A percentile compares a stretch with the other conserved stretches of the same genome.
phyloP scores from a whole-genome alignment of 1,140 invertebrate species.

The Drosophila ananassae region DNA sequence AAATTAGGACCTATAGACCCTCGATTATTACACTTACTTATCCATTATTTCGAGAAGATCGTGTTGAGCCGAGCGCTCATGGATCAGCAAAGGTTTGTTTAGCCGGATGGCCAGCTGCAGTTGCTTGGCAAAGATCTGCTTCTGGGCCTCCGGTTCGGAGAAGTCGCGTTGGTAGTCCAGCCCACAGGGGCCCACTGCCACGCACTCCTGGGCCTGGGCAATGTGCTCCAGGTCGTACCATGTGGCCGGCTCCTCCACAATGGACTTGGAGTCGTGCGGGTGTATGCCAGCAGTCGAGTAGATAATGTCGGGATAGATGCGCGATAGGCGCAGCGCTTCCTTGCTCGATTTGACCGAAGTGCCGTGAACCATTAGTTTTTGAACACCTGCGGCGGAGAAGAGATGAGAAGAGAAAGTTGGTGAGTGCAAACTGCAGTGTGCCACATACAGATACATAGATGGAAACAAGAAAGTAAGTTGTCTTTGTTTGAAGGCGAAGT shows the following conservation, averaged over 20 bases:
- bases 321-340: slow-evolving; percentile 93
- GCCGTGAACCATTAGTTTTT: slow-evolving; percentile 97
- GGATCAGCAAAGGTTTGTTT: slow-evolving; percentile 95
- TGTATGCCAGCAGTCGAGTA: slow-evolving; percentile 98
- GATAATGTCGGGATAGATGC: slow-evolving; percentile 94
- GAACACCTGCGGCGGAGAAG: slow-evolving; percentile 88
- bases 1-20: neutral
- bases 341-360: slow-evolving; percentile 94
- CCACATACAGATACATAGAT: slow-evolving; percentile 7
- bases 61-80: slow-evolving; percentile 95
- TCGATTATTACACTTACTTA: slow-evolving; percentile 69
- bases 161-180: slow-evolving; percentile 97
- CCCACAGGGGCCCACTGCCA: slow-evolving; percentile 97
- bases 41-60: slow-evolving; percentile 89
- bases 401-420: slow-evolving; percentile 46
- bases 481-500: too few relatives aligned
- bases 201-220: slow-evolving; percentile 93
- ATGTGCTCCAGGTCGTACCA: slow-evolving; percentile 89
- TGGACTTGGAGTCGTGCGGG: slow-evolving; percentile 97
- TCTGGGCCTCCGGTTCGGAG: slow-evolving; percentile 94
- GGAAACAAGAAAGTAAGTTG: slow-evolving; percentile 13
- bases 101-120: slow-evolving; percentile 93
- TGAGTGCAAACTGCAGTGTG: slow-evolving; percentile 39
- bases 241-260: slow-evolving; percentile 90
- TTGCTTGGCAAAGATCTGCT: slow-evolving; percentile 95